These are phyloP conservation scores for Tragelaphus imberbis DNA, from an alignment of 2,113 vertebrate genomes.

Conservation along the genomic window DNA sequence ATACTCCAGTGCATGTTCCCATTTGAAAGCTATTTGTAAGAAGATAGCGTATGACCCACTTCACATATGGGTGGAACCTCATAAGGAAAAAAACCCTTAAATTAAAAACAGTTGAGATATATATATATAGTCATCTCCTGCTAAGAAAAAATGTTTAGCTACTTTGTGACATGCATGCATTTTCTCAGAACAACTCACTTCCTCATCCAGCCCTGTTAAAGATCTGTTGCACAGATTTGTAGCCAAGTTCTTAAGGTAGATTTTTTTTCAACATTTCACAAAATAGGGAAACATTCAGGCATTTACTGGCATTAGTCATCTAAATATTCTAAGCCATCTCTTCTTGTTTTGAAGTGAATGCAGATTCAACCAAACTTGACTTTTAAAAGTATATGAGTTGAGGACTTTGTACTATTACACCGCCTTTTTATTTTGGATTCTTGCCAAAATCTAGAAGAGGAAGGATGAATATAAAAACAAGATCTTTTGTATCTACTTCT, in stretches of 20 bases:
- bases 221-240: neutral
- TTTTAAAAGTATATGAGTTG: neutral
- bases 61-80: neutral
- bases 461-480: neutral
- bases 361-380: constrained; percentile 15
- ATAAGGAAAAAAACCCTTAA: neutral
- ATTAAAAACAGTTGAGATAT: constrained; percentile 1
- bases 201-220: neutral
- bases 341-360: constrained; percentile 21
- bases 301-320: neutral
- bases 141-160: neutral
- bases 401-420: neutral
- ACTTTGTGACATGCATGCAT: neutral
- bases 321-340: neutral
- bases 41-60: neutral
- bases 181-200: constrained; percentile 28
- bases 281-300: neutral
- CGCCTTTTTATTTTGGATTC: neutral
- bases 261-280: neutral
- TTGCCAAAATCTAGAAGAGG: neutral
- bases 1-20: neutral
- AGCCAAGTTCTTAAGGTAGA: neutral
- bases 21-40: constrained; percentile 31
- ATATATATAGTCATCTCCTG: neutral
- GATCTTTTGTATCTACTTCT: neutral